A percentile compares a stretch with the other conserved stretches of the same genome.
These are phyloP conservation scores for Listronotus oregonensis DNA, from an alignment of 1,140 invertebrate species.

Conservation along the genomic window DNA sequence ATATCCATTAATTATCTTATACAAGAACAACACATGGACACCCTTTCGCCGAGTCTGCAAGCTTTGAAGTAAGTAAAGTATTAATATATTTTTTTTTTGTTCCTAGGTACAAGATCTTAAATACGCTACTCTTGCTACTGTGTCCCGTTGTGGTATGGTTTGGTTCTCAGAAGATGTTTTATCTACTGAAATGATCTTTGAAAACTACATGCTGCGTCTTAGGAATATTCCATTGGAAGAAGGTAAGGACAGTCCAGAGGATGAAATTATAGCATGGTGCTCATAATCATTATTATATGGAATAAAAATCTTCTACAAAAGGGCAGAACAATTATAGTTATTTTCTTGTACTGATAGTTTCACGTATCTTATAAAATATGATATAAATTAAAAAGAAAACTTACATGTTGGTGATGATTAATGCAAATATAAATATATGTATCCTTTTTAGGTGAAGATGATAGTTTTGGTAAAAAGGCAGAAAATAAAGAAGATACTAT, in stretches of 20 bases:
- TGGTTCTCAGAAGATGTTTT: constrained; percentile 99
- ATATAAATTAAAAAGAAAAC: too few relatives aligned
- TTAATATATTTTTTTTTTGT: constrained; percentile 7
- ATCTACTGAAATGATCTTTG: constrained; percentile 98
- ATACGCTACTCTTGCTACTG: constrained; percentile 97
- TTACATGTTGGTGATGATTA: too few relatives aligned
- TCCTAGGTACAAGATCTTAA: constrained; percentile 94
- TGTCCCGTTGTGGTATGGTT: constrained; percentile 99
- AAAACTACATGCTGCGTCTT: constrained; percentile 89
- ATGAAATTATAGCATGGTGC: too few relatives aligned
- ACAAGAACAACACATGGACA: too few relatives aligned
- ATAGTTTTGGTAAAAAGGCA: constrained; percentile 62
- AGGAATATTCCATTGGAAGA: constrained; percentile 92
- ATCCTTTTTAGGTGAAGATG: constrained; percentile 70
- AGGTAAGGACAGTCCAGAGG: constrained; percentile 14
- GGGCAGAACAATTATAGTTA: too few relatives aligned
- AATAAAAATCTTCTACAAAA: too few relatives aligned
- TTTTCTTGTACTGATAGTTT: too few relatives aligned
- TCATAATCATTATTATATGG: too few relatives aligned
- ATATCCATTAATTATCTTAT: too few relatives aligned
- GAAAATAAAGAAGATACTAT: constrained; percentile 75
- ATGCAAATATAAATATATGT: neutral
- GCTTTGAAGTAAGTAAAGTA: too few relatives aligned
- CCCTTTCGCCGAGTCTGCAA: too few relatives aligned
- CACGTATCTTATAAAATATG: too few relatives aligned